A percentile compares a stretch with the other conserved stretches of the same genome.
These are phyloP conservation scores for Drosophila setifemur DNA, from an alignment of 1,140 invertebrate genomes.

Conservation along the genomic window DNA sequence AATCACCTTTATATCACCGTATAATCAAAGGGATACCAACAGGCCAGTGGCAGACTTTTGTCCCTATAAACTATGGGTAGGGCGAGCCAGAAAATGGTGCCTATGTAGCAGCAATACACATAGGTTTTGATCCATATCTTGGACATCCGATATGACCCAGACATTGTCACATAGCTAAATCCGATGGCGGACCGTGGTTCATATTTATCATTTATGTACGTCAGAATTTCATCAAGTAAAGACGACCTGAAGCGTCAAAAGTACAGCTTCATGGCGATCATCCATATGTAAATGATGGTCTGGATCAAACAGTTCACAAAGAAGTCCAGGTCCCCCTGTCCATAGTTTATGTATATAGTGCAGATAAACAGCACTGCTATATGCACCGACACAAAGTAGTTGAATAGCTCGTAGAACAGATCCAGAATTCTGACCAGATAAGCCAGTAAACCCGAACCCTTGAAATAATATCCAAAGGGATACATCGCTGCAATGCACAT, in stretches of 20 bases:
- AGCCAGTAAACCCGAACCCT: neutral
- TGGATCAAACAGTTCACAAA: slow-evolving; percentile 73
- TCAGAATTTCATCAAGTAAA: slow-evolving; percentile 41
- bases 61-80: slow-evolving; percentile 68
- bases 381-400: slow-evolving; percentile 61
- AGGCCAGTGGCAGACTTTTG: slow-evolving; percentile 63
- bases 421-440: slow-evolving; percentile 20
- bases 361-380: slow-evolving; percentile 57
- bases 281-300: slow-evolving; percentile 75
- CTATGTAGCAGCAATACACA: slow-evolving; percentile 67
- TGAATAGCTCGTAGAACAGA: slow-evolving; percentile 56
- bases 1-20: too few relatives aligned
- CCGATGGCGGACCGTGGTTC: slow-evolving; percentile 50
- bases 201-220: slow-evolving; percentile 53
- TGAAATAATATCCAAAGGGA: slow-evolving; percentile 40
- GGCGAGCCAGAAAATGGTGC: slow-evolving; percentile 67
- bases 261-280: slow-evolving; percentile 69
- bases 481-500: slow-evolving; percentile 64
- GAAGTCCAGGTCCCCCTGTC: slow-evolving; percentile 64
- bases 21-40: slow-evolving; percentile 79
- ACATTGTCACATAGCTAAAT: slow-evolving; percentile 68
- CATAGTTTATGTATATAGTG: slow-evolving; percentile 63
- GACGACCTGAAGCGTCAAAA: slow-evolving; percentile 56
- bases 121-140: slow-evolving; percentile 65
- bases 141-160: slow-evolving; percentile 34